Evolutionary conservation across 2,888 invertebrate genomes (phyloP), one percentile per base, ranked within the genome.

Genomic region (Apomyelois bistriatella): DNA sequence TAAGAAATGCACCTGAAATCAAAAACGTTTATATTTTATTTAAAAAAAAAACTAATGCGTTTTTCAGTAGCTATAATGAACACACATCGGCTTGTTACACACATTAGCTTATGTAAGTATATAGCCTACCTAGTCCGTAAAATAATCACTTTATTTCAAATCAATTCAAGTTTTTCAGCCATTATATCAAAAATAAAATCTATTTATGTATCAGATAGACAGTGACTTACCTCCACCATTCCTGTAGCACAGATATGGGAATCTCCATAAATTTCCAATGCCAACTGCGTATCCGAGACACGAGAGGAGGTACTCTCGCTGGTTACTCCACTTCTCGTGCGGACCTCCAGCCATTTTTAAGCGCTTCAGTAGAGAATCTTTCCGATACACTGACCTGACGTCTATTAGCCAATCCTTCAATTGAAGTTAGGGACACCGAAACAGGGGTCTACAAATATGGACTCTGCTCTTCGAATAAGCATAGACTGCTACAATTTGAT

Each of bases 201-300:
- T n/a, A n/a, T n/a, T n/a, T n/a, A n/a, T n/a, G n/a, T n/a, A n/a
- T n/a, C n/a, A n/a, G n/a, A n/a, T n/a, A n/a, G n/a, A n/a, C n/a
- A n/a, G n/a, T n/a, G n/a, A n/a, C 87, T 83, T 73, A 95, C 96
- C 96, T 77, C 96, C 96, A 12, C 96, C 96, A 79, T 95, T 96
- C 70, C 95, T 93, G 78, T 96, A 96, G 73, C 96, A 96, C 53
- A 96, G 84, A 76, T 96, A 97, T 0, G 97, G 97, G 82, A 97
- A 97, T 59, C 96, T 91, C 95, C 95, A 96, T 9, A 97, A 93
- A 76, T 96, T 97, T 54, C 96, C 96, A 55, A 96, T 94, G 46
- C 96, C 96, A 50, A 97, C 95, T 4, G 96, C 95, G 70, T 96
- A 96, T 17, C 96, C 96, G 50, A 96, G 92, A 67, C 95, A 95